These are phyloP conservation scores for Cyclura pinguis DNA, from an alignment of 2,797 vertebrate genomes.

Conservation along the genomic window DNA sequence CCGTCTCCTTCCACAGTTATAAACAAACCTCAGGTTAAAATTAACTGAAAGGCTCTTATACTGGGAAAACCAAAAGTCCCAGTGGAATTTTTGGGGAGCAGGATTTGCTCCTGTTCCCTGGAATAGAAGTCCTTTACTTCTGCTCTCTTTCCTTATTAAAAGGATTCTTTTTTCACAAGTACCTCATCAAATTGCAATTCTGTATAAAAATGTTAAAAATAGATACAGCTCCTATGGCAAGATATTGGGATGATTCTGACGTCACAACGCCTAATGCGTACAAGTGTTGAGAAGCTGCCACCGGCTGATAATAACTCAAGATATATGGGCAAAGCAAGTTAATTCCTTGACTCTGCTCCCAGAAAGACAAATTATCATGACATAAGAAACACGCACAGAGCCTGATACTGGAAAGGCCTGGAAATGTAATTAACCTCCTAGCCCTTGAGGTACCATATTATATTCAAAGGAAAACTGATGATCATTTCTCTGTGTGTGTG, in stretches of 20 bases:
- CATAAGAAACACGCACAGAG: slow-evolving; percentile 14
- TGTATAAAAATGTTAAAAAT: background rate
- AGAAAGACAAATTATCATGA: slow-evolving; percentile 11
- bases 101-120: too few relatives aligned
- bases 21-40: background rate
- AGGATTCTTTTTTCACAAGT: background rate
- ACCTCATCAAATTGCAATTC: background rate
- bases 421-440: slow-evolving; percentile 28
- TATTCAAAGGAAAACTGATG: slow-evolving; percentile 21
- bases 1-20: too few relatives aligned
- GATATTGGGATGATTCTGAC: background rate
- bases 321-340: slow-evolving; percentile 9
- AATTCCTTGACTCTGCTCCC: background rate
- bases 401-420: slow-evolving; percentile 30
- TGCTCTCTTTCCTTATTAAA: background rate
- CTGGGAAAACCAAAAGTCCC: too few relatives aligned
- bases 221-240: background rate
- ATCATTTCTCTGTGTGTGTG: background rate
- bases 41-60: background rate
- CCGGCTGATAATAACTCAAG: background rate
- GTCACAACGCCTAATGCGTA: background rate
- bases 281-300: background rate
- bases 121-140: background rate
- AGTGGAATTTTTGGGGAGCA: too few relatives aligned
- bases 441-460: background rate